Evolutionary conservation across 2,113 vertebrate species (phyloP).

Genomic region (Bathybates hornii): DNA sequence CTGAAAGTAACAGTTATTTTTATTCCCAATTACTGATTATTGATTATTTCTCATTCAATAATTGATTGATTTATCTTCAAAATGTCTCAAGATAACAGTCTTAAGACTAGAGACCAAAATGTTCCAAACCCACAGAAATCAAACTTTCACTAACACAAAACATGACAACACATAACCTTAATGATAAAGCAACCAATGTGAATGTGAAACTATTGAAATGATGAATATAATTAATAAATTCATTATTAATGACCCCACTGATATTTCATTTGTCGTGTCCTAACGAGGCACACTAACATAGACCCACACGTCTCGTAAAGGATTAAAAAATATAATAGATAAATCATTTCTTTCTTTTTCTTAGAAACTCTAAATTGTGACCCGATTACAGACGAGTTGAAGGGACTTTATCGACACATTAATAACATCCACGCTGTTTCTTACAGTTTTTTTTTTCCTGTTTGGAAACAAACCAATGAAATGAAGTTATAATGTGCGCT

Average conservation of each 20-base stretch:
- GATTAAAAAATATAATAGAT: neutral
- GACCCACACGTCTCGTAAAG: neutral
- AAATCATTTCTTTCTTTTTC: neutral
- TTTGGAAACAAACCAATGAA: neutral
- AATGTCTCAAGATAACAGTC: neutral
- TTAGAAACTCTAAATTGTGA: neutral
- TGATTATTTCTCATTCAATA: neutral
- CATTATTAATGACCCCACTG: neutral
- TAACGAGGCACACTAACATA: neutral
- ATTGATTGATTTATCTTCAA: neutral
- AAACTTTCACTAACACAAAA: neutral
- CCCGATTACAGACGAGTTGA: neutral
- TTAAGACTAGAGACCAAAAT: neutral
- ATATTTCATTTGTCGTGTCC: neutral
- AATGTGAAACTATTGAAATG: neutral
- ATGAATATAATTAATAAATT: neutral
- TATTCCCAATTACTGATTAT: neutral
- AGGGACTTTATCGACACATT: neutral
- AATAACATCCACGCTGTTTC: neutral
- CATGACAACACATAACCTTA: neutral
- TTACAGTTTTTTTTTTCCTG: neutral
- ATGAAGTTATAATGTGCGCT: constrained; percentile 16
- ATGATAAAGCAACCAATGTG: neutral
- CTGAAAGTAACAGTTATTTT: neutral
- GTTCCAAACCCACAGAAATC: neutral